Conservation (phyloP, 2,797 vertebrate species). For the Rhincodon typus region DNA sequence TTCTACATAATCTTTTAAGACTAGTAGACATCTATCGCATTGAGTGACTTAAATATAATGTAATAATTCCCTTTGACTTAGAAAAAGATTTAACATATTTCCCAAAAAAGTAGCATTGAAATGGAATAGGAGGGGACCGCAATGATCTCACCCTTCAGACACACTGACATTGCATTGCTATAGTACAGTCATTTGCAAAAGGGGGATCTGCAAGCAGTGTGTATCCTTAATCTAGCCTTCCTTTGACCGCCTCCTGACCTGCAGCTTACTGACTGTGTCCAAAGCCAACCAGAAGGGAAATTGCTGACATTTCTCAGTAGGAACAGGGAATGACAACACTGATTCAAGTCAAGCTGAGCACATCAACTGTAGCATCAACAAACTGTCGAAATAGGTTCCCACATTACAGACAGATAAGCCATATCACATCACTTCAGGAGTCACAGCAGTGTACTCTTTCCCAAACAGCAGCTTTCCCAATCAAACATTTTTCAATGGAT, state of each 20-base stretch:
- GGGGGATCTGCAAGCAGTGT: background rate
- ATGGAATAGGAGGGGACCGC: background rate
- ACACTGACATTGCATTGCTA: too few relatives aligned
- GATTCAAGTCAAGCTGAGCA: too few relatives aligned
- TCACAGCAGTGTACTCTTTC: too few relatives aligned
- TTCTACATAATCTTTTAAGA: background rate
- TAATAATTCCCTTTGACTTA: background rate
- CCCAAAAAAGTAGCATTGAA: background rate
- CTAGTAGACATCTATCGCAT: too few relatives aligned
- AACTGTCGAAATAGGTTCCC: too few relatives aligned
- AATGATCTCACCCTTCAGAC: background rate
- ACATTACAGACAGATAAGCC: too few relatives aligned
- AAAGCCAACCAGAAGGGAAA: background rate
- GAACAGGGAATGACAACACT: too few relatives aligned
- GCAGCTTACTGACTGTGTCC: background rate
- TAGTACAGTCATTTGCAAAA: background rate
- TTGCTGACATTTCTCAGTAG: too few relatives aligned
- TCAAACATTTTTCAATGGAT: too few relatives aligned
- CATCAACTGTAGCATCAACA: too few relatives aligned
- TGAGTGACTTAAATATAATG: background rate
- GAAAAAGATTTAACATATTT: background rate
- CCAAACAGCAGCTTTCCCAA: too few relatives aligned
- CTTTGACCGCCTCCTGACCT: background rate
- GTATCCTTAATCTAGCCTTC: background rate
- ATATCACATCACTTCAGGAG: too few relatives aligned